Base-by-base conservation (phyloP, 2,888 invertebrate genomes). In the Brachyopa scutellaris region DNA sequence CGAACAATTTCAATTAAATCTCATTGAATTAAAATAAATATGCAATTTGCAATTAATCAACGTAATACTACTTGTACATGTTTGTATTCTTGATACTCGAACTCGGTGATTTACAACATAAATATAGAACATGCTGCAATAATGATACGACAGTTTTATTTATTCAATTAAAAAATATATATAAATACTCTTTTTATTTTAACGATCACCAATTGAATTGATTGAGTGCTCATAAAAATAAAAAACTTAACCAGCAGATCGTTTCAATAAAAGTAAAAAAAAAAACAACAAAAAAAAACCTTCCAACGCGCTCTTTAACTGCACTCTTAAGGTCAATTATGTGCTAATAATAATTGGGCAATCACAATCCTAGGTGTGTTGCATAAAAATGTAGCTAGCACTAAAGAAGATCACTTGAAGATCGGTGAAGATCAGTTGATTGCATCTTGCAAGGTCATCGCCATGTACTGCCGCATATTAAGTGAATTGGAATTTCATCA, bases 11-110 rank as follows among this genome's bases (percentile, higher is more conserved):
- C 40, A 79, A 79, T 61, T 66, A 61, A 61, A 66, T 23, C 9
- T 72, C 78, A 72, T 78, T 66, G 78, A 72, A 67, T 64, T 40
- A 64, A 57, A 64, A 70, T 49, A 78, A 64, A 72, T 53, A 61
- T 59, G 45, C 31, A n/a, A 31, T n/a, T 55, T 9, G 21, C 15
- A 67, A 45, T 76, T 38, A 51, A 61, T 53, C 53, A 76, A 49
- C 21, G 53, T 21, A 33, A 36, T 23, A 15, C 9, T 1, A 40
- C 13, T 70, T 49, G 38, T 62, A 64, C n/a, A n/a, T n/a, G n/a
- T 51, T 67, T 57, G 9, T 31, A 49, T 55, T 64, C 38, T 17
- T 21, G 57, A 29, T 57, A 3, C 11, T 49, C 9, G 26, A n/a
- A n/a, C 23, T 42, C 11, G 29, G n/a, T 29, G 55, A 47, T 57